Evolutionary conservation across 2,888 invertebrate species (phyloP).

Genomic region (Pedicia rivosa): DNA sequence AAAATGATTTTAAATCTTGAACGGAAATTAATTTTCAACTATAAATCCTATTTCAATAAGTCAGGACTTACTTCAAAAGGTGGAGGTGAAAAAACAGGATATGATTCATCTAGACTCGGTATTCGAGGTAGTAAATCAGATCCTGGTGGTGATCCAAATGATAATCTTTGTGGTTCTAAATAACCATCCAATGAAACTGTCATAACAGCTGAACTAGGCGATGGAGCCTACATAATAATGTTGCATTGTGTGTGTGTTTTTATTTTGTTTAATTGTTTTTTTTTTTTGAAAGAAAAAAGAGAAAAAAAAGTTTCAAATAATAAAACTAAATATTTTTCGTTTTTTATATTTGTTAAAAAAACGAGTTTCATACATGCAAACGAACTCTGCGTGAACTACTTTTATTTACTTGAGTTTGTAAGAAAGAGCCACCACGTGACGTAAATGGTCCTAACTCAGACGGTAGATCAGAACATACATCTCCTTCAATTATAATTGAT

Average conservation of each 20-base stretch:
- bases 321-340: no score
- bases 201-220: conserved; percentile 72
- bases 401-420: conserved; percentile 27
- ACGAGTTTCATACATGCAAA: neutral
- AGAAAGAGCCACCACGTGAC: conserved; percentile 34
- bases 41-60: no score
- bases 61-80: conserved; percentile 39
- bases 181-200: conserved; percentile 75
- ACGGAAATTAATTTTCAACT: no score
- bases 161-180: conserved; percentile 67
- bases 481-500: conserved; percentile 13
- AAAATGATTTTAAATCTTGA: no score
- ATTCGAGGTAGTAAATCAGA: conserved; percentile 52
- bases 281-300: no score
- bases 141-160: conserved; percentile 61
- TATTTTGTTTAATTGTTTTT: no score
- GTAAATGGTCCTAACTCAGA: conserved; percentile 18
- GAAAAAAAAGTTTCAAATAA: no score
- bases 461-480: conserved; percentile 25
- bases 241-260: no score
- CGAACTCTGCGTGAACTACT: conserved; percentile 15
- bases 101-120: conserved; percentile 62
- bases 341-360: neutral
- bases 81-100: conserved; percentile 72
- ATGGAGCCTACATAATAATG: conserved; percentile 52